Conservation (phyloP, 2,113 vertebrate genomes). For the Agapornis roseicollis region DNA sequence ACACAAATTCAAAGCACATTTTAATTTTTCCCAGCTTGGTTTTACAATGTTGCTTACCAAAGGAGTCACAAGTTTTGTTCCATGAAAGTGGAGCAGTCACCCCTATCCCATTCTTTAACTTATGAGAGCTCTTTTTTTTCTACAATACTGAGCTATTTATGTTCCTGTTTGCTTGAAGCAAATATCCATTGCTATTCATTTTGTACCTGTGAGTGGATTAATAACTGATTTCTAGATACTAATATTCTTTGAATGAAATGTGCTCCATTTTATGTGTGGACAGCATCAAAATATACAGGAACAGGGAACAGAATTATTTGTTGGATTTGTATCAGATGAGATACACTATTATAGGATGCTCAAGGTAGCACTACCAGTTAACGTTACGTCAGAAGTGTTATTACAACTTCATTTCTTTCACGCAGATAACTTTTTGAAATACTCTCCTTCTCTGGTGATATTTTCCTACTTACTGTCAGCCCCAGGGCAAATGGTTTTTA, state of each 20-base stretch:
- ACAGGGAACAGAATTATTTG: background rate
- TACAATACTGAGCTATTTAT: background rate
- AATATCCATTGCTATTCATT: background rate
- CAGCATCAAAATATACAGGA: slow-evolving; percentile 7
- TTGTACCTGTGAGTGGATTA: background rate
- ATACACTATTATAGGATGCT: background rate
- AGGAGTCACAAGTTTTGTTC: background rate
- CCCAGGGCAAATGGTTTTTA: background rate
- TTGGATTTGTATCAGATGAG: background rate
- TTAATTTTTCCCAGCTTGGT: background rate
- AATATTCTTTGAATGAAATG: slow-evolving; percentile 19
- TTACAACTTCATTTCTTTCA: background rate
- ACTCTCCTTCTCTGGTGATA: background rate
- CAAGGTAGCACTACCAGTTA: background rate
- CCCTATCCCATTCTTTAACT: background rate
- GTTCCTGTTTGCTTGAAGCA: background rate
- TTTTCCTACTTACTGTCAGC: background rate
- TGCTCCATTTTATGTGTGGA: background rate
- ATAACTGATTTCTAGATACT: background rate
- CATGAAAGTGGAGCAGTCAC: background rate
- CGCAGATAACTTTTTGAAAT: background rate
- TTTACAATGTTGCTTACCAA: background rate
- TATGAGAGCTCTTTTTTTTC: background rate
- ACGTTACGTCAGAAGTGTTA: background rate
- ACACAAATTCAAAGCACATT: background rate